Conservation (phyloP, 2,113 vertebrate genomes). For the Orycteropus afer region DNA sequence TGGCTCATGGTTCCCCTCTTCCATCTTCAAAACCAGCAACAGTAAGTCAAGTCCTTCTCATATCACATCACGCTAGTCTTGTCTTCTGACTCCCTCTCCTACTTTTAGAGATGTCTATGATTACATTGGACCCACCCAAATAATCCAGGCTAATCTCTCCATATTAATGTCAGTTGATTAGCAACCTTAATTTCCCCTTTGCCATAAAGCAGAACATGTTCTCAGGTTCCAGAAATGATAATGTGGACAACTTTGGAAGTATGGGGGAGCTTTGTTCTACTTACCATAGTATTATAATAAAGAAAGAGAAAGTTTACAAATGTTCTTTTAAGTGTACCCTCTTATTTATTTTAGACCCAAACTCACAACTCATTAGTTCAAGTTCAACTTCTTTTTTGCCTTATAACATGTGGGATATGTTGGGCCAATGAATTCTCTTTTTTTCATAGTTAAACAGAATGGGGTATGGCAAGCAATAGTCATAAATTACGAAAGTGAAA, state of each 20-base stretch:
- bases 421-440: background rate
- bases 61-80: background rate
- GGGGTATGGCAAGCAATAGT: background rate
- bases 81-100: background rate
- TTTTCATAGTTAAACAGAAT: constrained; percentile 11
- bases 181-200: constrained; percentile 4
- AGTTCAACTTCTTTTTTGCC: background rate
- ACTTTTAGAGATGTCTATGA: background rate
- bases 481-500: background rate
- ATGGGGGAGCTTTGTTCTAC: background rate
- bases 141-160: constrained; percentile 18
- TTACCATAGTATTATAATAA: background rate
- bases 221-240: background rate
- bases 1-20: background rate
- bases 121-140: background rate
- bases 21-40: background rate
- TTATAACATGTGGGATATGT: background rate
- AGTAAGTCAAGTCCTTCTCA: background rate
- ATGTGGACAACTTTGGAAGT: background rate
- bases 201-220: background rate
- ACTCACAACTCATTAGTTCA: constrained; percentile 5
- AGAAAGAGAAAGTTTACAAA: background rate
- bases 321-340: constrained; percentile 17
- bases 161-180: background rate
- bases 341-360: constrained; percentile 26